Evolutionary conservation across 2,797 vertebrate species (phyloP), one percentile per base, ranked within the genome.

Genomic region (Muraenolepis orangiensis): DNA sequence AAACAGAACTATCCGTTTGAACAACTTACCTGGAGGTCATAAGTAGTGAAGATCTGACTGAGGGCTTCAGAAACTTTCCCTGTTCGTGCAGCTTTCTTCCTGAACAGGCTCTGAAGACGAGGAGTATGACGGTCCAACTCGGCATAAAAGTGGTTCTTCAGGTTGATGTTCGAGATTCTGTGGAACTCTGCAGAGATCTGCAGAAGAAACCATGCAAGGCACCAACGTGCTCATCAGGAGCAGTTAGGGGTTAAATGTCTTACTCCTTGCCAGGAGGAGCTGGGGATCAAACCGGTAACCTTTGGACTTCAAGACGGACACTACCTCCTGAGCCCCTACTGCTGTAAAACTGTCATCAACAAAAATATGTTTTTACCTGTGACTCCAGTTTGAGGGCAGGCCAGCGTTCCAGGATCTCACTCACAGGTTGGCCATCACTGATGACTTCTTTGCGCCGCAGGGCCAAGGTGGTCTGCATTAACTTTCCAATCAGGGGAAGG

Each of bases 371-470:
- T 34, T 67, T 77, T 67, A 78, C 76, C 76, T 76, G 71, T 40
- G 76, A 80, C 38, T 78, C 74, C 3, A 80, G 61, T 64, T 74
- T 40, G 3, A 83, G 71, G n/a, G 81, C 78, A 26, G 76, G 69
- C 76, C 78, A 80, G 69, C 31, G 36, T 18, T 66, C 64, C 72
- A 72, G 30, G 29, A 80, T 42, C 2, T 76, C 69, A 2, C 70
- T 61, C 6, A 83, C 32, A 13, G 70, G 72, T 66, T 20, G 69
- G 18, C 66, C 38, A 30, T 68, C 66, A 46, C 13, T 72, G 18
- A 80, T 36, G 20, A 76, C 66, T 23, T 71, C 64, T 34, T 81
- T n/a, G n/a, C 51, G 26, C 64, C 67, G 13, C 28, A 79, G 51
- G 30, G 78, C 36, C 36, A 74, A 78, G 16, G 75, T 77, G 6